Conservation (phyloP, 2,797 vertebrate species). For the Mastacembelus armatus region DNA sequence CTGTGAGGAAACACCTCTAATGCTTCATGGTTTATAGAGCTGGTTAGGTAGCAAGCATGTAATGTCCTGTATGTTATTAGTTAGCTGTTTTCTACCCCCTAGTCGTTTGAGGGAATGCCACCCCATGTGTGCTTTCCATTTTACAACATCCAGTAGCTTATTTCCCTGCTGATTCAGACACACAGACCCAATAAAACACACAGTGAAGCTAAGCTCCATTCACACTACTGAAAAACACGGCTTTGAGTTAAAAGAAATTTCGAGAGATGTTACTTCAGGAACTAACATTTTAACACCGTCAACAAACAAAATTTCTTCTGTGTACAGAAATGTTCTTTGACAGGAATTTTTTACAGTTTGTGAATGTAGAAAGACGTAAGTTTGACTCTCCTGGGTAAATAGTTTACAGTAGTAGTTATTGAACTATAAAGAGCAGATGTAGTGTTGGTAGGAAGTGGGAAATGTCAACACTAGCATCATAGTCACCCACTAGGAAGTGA, state of each 20-base stretch:
- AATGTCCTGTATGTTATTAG: slow-evolving; percentile 74
- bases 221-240: slow-evolving; percentile 30
- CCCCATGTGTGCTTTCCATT: slow-evolving; percentile 61
- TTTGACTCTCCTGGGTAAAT: not conserved
- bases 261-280: slow-evolving; percentile 14
- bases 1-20: slow-evolving; percentile 51
- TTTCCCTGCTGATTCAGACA: slow-evolving; percentile 79
- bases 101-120: slow-evolving; percentile 64
- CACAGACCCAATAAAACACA: slow-evolving; percentile 74
- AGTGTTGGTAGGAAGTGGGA: not conserved
- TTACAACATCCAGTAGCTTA: slow-evolving; percentile 80
- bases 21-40: slow-evolving; percentile 40
- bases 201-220: slow-evolving; percentile 25
- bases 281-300: too few species aligned
- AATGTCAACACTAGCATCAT: slow-evolving; percentile 1
- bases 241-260: slow-evolving; percentile 10
- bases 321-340: too few species aligned
- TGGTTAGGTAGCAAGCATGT: slow-evolving; percentile 64
- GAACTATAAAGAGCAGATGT: not conserved
- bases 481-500: not conserved
- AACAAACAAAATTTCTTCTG: too few species aligned
- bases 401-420: slow-evolving; percentile 2
- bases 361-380: not conserved
- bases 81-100: slow-evolving; percentile 54
- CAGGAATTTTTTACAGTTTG: slow-evolving; percentile 1